phyloP scores from a whole-genome alignment of 2,113 vertebrate species.

The Hyla sarda region DNA sequence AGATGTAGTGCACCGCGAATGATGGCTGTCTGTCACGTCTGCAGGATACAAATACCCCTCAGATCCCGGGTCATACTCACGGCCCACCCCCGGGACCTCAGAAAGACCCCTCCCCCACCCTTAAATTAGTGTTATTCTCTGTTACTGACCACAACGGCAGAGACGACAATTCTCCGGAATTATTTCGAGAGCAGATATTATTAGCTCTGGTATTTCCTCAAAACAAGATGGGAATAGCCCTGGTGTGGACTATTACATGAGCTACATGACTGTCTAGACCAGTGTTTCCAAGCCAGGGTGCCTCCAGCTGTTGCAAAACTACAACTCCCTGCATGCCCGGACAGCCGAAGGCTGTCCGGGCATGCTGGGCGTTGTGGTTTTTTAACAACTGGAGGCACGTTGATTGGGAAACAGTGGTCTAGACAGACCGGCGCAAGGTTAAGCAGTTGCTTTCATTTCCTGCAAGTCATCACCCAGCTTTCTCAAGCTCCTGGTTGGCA shows the following conservation, averaged over 20 bases:
- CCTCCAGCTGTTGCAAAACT: too few species aligned
- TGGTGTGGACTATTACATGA: not conserved
- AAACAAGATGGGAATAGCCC: not conserved
- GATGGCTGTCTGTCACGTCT: not conserved
- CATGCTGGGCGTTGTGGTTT: too few species aligned
- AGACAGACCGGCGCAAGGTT: too few species aligned
- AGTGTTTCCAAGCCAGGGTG: too few species aligned
- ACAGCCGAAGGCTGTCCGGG: too few species aligned
- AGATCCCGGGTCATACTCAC: not conserved
- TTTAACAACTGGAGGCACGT: too few species aligned
- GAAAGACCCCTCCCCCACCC: too few species aligned
- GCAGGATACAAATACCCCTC: not conserved
- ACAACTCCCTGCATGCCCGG: too few species aligned
- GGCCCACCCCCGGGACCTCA: too few species aligned
- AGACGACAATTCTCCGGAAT: not conserved
- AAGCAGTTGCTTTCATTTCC: not conserved
- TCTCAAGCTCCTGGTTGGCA: too few species aligned
- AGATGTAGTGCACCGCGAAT: too few species aligned
- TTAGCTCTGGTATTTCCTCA: not conserved
- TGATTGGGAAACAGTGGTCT: too few species aligned
- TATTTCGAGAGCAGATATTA: not conserved
- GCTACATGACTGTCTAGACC: not conserved
- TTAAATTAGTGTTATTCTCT: not conserved
- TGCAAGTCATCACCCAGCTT: not conserved
- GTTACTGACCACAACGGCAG: not conserved